phyloP scores from a whole-genome alignment of 2,888 invertebrate species.

The Caenorhabditis doughertyi region DNA sequence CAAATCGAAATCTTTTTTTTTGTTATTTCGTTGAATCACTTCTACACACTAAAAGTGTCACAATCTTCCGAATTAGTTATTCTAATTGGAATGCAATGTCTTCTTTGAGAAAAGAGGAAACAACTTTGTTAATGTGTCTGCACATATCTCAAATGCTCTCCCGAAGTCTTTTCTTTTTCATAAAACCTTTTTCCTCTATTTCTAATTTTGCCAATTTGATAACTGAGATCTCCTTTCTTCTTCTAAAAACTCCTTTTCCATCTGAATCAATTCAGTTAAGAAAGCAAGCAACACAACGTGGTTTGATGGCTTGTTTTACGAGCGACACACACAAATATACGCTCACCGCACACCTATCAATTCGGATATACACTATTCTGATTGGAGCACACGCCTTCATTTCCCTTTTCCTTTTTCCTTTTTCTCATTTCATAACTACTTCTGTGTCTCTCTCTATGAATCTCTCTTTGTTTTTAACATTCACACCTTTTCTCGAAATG shows the following conservation, averaged over 20 bases:
- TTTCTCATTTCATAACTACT: constrained; percentile 4
- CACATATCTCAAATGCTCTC: constrained; percentile 14
- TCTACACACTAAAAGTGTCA: constrained; percentile 33
- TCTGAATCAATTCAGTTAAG: constrained; percentile 13
- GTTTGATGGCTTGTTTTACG: constrained; percentile 58
- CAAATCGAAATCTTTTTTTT: constrained; percentile 25
- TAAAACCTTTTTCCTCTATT: constrained; percentile 4
- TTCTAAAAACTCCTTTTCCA: constrained; percentile 2
- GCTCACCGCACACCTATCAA: constrained; percentile 42
- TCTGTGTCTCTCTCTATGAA: background rate
- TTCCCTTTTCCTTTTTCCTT: background rate
- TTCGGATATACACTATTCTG: constrained; percentile 47
- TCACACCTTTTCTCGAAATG: constrained; percentile 8
- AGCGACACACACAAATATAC: constrained; percentile 38
- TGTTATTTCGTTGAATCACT: constrained; percentile 13
- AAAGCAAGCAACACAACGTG: constrained; percentile 21
- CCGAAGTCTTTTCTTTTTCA: constrained; percentile 20
- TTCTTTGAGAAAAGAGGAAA: constrained; percentile 11
- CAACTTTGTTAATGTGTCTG: constrained; percentile 46
- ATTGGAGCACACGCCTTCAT: constrained; percentile 52
- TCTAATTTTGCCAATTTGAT: constrained; percentile 58
- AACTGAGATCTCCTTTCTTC: constrained; percentile 11
- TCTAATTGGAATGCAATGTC: constrained; percentile 43
- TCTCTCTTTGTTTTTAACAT: background rate
- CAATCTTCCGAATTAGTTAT: constrained; percentile 51